Base-by-base conservation (phyloP, 92 coral and sea anemone species). In the Parazoanthus swiftii region DNA sequence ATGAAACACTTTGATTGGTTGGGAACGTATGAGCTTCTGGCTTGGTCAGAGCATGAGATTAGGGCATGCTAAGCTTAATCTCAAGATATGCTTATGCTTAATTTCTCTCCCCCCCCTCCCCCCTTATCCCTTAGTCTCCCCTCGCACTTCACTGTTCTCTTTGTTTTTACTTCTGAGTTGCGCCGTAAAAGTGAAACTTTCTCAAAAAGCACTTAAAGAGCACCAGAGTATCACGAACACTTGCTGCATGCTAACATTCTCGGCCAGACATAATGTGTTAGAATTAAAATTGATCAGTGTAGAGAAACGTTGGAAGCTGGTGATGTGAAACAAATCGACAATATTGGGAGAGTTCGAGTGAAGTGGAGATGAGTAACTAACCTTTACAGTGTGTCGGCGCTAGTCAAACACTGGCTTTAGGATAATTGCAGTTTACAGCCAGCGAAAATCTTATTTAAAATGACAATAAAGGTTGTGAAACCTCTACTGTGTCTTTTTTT, bases 251-350 rank as follows among this genome's bases (percentile, higher is more conserved):
- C 86, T 82, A 68, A 68, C 77, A 82, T 65, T 39, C 86, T 82
- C 77, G 76, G 86, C 77, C 78, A 84, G 58, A 84, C 37, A 67
- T 46, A 84, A 84, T 84, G 46, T 74, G 39, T 71, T 48, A 73
- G 29, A 20, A 23, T 70, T 33, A 63, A 66, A 36, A 51, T 11
- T 23, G 46, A 38, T 39, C 18, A 29, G 25, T 44, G 36, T 70
- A 84, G 71, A 48, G 79, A 70, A 72, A 71, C 46, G 6, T 44
- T 6, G 38, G 9, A 67, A 82, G 72, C 10, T 44, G 71, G n/a
- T 50, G 85, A 80, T 33, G 46, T 71, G 67, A 79, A 50, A 6
- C 8, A 18, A 3, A 6, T 1, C 44, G 21, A 36, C 16, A 5
- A 26, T 33, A 36, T 26, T 82, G 76, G 76, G 39, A 72, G 76